Evolutionary conservation across 2,113 vertebrate genomes (phyloP).

Genomic region (Protobothrops mucrosquamatus): DNA sequence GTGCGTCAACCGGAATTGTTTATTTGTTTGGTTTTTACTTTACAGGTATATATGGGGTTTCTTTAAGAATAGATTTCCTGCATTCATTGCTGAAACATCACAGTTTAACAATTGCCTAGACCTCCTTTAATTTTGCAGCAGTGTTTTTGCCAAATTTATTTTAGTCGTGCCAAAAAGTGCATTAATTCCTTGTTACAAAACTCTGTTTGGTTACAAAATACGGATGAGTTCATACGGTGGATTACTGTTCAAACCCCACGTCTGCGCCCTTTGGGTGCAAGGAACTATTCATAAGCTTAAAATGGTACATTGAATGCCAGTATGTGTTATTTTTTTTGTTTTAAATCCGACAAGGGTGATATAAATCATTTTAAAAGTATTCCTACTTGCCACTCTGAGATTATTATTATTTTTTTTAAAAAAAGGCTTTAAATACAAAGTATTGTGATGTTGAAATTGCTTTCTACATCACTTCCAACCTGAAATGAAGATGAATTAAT

Average conservation of each 20-base stretch:
- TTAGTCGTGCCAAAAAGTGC: slow-evolving; percentile 24
- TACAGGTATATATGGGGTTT: slow-evolving; percentile 22
- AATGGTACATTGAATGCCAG: not conserved
- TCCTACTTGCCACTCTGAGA: slow-evolving; percentile 30
- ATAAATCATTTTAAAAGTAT: slow-evolving; percentile 37
- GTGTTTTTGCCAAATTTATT: slow-evolving; percentile 34
- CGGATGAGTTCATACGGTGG: not conserved
- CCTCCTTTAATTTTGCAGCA: slow-evolving; percentile 41
- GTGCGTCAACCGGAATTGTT: slow-evolving; percentile 34
- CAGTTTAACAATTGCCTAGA: slow-evolving; percentile 41
- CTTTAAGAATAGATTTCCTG: slow-evolving; percentile 40
- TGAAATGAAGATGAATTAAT: slow-evolving; percentile 31
- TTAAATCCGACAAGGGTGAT: slow-evolving; percentile 40
- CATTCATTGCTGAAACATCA: slow-evolving; percentile 25
- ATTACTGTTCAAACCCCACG: not conserved
- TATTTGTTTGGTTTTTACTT: slow-evolving; percentile 37
- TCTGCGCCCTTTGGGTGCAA: not conserved
- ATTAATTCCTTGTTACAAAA: not conserved
- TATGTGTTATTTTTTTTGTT: slow-evolving; percentile 30
- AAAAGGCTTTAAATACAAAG: slow-evolving; percentile 10
- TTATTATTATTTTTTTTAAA: not conserved
- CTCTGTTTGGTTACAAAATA: not conserved
- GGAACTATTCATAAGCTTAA: not conserved
- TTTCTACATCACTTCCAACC: slow-evolving; percentile 34
- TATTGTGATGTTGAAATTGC: slow-evolving; percentile 38